These are phyloP conservation scores for Myopa testacea DNA, from an alignment of 2,888 invertebrate genomes.

Conservation along the genomic window DNA sequence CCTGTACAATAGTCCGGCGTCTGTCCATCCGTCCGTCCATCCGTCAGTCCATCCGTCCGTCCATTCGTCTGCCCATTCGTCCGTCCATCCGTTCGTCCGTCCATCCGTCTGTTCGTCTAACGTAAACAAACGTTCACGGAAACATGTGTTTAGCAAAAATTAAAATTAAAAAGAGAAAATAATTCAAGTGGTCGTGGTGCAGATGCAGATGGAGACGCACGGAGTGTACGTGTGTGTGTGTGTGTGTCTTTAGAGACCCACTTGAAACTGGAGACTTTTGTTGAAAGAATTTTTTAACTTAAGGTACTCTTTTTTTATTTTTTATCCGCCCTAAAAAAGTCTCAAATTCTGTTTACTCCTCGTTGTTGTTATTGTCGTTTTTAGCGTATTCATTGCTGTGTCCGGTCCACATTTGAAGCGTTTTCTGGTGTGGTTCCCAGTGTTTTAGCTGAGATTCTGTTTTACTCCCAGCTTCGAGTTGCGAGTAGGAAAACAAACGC, in stretches of 20 bases:
- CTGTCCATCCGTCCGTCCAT: not conserved
- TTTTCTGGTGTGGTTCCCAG: conserved; percentile 22
- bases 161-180: conserved; percentile 7
- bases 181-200: conserved; percentile 8
- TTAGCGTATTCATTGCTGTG: not conserved
- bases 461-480: not conserved
- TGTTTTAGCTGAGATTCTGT: conserved; percentile 30
- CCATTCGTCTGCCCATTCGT: too few relatives aligned
- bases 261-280: conserved; percentile 32
- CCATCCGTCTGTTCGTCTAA: not conserved
- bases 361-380: conserved; percentile 8
- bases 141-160: conserved; percentile 34
- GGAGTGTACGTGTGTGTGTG: not conserved
- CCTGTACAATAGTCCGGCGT: not conserved
- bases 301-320: not conserved
- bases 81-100: not conserved
- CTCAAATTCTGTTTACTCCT: conserved; percentile 26
- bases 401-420: conserved; percentile 3
- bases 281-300: not conserved
- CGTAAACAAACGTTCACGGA: conserved; percentile 36
- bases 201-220: not conserved
- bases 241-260: not conserved
- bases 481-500: not conserved
- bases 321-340: conserved; percentile 6
- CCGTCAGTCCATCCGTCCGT: not conserved